Base-by-base conservation (phyloP, 2,797 vertebrate species). In the Phylloscopus collybita region DNA sequence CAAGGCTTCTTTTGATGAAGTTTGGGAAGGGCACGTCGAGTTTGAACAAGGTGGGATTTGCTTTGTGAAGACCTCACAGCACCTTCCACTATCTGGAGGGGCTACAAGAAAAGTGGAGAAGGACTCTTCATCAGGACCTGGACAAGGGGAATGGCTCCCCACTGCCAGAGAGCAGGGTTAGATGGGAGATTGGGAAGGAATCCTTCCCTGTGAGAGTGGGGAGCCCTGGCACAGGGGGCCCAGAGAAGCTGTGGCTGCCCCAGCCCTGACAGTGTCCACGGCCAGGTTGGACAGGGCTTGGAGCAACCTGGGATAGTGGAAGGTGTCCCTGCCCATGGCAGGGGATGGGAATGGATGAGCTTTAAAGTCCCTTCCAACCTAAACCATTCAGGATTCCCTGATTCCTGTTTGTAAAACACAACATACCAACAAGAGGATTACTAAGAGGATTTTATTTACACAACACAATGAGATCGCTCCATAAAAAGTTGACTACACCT, bases 381-480 rank as follows among this genome's bases (percentile, higher is more conserved):
- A 75, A 50, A 62, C 23, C 57, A 57, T 10, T 57, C 17, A 14
- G 16, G 19, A 57, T 51, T 76, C 51, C 19, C 53, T 11, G 5
- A 47, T 15, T 29, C 11, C 66, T 17, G 8, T 53, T 36, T 53
- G 25, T 47, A 66, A 78, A 66, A 23, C 57, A 82, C 59, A 72
- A 36, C 22, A 25, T 6, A 11, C 15, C 40, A 79, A 16, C 34
- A 65, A 9, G 2, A 42, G 16, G 19, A 79, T 59, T 84, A 60
- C 79, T 60, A 88, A 89, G 59, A 96, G 64, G 80, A 53, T 44
- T 97, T 97, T 97, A 97, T 95, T 97, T 95, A 96, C 95, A 96
- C 81, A 54, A 82, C 69, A 83, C 81, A 80, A 96, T 7, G 50
- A 91, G 75, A 88, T 88, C 0, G 1, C 38, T 86, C 94, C 85